These are phyloP conservation scores for Bradypus variegatus DNA, from an alignment of 2,797 vertebrate genomes.

Conservation along the genomic window DNA sequence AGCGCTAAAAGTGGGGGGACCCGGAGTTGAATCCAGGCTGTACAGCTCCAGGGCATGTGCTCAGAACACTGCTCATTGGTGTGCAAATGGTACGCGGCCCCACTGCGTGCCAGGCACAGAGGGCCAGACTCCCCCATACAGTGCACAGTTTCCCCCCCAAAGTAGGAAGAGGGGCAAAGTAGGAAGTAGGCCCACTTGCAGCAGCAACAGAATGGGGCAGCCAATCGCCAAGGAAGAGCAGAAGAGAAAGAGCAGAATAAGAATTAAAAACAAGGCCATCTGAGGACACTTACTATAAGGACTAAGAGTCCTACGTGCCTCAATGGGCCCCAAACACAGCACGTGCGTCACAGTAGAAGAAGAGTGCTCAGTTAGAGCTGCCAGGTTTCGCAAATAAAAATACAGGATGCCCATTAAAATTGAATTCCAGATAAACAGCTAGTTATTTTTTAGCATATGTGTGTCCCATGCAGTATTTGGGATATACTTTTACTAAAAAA, in stretches of 20 bases:
- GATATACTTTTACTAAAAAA: not conserved
- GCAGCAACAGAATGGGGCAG: not conserved
- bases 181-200: not conserved
- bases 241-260: not conserved
- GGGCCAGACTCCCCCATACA: no score
- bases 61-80: not conserved
- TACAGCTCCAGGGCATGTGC: rapidly evolving
- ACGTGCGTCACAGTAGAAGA: not conserved
- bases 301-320: rapidly evolving
- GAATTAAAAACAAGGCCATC: not conserved
- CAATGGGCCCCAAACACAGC: rapidly evolving
- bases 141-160: rapidly evolving
- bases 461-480: not conserved
- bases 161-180: not conserved
- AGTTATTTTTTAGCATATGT: not conserved
- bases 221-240: not conserved
- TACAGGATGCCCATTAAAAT: not conserved
- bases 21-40: not conserved
- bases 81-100: no score
- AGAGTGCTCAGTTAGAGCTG: not conserved
- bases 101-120: no score
- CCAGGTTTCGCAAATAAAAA: not conserved
- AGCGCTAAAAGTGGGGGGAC: not conserved
- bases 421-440: not conserved
- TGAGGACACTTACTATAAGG: not conserved